A percentile compares a stretch with the other conserved stretches of the same genome.
Evolutionary conservation across 1,140 invertebrate genomes (phyloP).

Genomic region (Stenopsyche tienmushanensis): DNA sequence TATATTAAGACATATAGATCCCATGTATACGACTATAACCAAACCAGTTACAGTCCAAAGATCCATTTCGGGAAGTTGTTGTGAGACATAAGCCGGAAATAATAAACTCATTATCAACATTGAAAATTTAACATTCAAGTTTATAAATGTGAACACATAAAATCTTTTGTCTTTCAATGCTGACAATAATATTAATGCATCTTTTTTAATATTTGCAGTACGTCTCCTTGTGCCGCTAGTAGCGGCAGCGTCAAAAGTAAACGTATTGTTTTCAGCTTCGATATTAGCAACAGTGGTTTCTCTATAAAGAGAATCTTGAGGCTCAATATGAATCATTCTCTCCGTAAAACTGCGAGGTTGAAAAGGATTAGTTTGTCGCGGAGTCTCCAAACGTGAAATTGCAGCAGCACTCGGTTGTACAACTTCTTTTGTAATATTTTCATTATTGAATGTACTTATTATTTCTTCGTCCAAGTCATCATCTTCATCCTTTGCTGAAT

Average conservation of each 20-base stretch:
- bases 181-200: slow-evolving; percentile 49
- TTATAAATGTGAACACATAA: slow-evolving; percentile 51
- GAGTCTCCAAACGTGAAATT: slow-evolving; percentile 43
- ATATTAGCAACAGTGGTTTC: slow-evolving; percentile 50
- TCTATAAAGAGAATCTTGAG: slow-evolving; percentile 51
- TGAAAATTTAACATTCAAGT: slow-evolving; percentile 49
- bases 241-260: slow-evolving; percentile 44
- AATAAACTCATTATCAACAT: slow-evolving; percentile 47
- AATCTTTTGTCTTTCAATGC: slow-evolving; percentile 52
- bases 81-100: slow-evolving; percentile 50
- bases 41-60: slow-evolving; percentile 47
- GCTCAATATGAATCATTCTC: slow-evolving; percentile 43
- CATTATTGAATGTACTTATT: slow-evolving; percentile 51
- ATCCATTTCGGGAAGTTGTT: slow-evolving; percentile 49
- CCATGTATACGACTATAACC: slow-evolving; percentile 45
- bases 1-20: slow-evolving; percentile 49
- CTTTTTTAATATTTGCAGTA: slow-evolving; percentile 51
- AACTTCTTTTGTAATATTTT: slow-evolving; percentile 48
- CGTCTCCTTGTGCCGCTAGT: slow-evolving; percentile 48
- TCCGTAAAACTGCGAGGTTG: slow-evolving; percentile 43
- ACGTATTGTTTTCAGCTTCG: slow-evolving; percentile 44
- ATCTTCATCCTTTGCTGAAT: neutral
- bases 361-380: slow-evolving; percentile 22
- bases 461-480: slow-evolving; percentile 50
- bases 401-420: slow-evolving; percentile 46